A percentile compares a stretch with the other conserved stretches of the same genome.
phyloP scores from a whole-genome alignment of 2,888 invertebrate species.

The Bedellia somnulentella region DNA sequence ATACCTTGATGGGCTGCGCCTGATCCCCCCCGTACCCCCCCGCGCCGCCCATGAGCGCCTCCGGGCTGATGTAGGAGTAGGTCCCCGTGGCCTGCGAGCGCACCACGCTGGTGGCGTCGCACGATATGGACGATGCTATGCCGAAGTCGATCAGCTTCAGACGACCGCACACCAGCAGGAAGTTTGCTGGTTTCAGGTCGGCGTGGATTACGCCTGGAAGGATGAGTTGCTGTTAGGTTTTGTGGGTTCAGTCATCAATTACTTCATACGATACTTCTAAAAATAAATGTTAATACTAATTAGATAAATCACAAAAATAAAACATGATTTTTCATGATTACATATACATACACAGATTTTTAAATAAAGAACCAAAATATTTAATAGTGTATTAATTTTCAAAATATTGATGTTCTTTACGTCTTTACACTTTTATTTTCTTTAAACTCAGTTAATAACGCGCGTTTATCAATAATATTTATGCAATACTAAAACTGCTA shows the following conservation, averaged over 20 bases:
- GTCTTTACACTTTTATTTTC: no score
- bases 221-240: not conserved
- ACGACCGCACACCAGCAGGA: slow-evolving; percentile 80
- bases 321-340: no score
- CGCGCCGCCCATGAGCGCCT: slow-evolving; percentile 74
- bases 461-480: no score
- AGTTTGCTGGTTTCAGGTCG: slow-evolving; percentile 96
- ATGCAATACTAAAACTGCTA: no score
- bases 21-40: slow-evolving; percentile 36
- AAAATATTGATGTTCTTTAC: no score
- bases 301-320: no score
- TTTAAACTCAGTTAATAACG: no score
- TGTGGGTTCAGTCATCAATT: not conserved
- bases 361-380: no score
- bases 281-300: no score
- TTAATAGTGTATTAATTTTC: no score
- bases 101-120: slow-evolving; percentile 86
- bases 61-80: slow-evolving; percentile 95
- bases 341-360: no score
- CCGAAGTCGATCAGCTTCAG: slow-evolving; percentile 97
- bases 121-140: slow-evolving; percentile 85
- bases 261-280: no score
- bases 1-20: slow-evolving; percentile 4
- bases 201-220: slow-evolving; percentile 87
- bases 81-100: slow-evolving; percentile 85